Evolutionary conservation across 2,888 invertebrate genomes (phyloP).

Genomic region (Sialis fuliginosa): DNA sequence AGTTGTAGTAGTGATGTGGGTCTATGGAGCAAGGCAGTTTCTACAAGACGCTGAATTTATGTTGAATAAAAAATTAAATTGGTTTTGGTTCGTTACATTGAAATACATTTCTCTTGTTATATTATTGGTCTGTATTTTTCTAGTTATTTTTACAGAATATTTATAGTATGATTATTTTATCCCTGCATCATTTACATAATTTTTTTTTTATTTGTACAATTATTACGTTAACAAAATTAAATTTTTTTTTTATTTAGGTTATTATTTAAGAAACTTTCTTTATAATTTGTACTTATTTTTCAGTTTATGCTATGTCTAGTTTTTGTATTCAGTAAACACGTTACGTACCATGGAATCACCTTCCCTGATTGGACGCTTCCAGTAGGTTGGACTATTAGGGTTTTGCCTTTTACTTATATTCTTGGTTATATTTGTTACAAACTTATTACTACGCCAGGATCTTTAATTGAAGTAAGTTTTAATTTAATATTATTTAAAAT

Average conservation of each 20-base stretch:
- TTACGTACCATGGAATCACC: conserved; percentile 33
- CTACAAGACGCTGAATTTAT: conserved; percentile 53
- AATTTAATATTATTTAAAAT: neutral
- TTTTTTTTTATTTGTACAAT: neutral
- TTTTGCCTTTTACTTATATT: conserved; percentile 55
- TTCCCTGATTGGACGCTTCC: conserved; percentile 40
- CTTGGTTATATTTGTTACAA: conserved; percentile 47
- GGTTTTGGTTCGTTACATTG: conserved; percentile 57
- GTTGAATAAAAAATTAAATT: conserved; percentile 39
- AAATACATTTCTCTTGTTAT: conserved; percentile 49
- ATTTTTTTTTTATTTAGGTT: neutral
- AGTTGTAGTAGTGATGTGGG: conserved; percentile 62
- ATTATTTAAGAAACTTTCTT: neutral
- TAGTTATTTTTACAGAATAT: neutral
- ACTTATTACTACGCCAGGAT: conserved; percentile 20
- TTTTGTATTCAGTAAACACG: conserved; percentile 35
- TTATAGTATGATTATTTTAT: conserved; percentile 1
- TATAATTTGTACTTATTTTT: conserved; percentile 13
- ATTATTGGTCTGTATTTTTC: conserved; percentile 32
- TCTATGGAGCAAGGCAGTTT: conserved; percentile 52
- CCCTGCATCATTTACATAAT: conserved; percentile 1
- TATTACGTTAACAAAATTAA: neutral
- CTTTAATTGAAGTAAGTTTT: conserved; percentile 25
- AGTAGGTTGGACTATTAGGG: conserved; percentile 46
- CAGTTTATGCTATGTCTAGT: conserved; percentile 49